Percentiles rank a stretch among this genome's conserved stretches.
phyloP scores from a whole-genome alignment of 2,888 invertebrate species.

The Gandaritis pyraliata region DNA sequence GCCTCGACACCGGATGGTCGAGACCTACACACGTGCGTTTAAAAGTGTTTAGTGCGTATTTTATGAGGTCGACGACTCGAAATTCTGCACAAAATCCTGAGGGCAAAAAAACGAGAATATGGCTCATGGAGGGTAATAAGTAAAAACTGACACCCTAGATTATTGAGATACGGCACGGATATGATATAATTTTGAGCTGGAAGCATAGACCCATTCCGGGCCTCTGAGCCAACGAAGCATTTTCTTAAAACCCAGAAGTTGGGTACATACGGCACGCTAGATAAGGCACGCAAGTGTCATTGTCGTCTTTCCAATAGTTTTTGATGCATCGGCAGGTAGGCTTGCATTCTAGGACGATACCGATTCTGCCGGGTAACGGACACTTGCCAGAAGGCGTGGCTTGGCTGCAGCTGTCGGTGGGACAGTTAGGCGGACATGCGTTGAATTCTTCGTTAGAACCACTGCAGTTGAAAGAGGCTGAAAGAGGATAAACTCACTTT shows the following conservation, averaged over 20 bases:
- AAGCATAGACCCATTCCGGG: too few relatives aligned
- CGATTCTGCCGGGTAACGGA: slow-evolving; percentile 42
- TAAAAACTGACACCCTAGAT: too few relatives aligned
- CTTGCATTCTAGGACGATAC: slow-evolving; percentile 46
- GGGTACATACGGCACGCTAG: slow-evolving; percentile 49
- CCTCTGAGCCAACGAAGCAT: neutral
- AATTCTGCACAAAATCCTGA: too few relatives aligned
- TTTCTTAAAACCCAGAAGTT: neutral
- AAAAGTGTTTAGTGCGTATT: too few relatives aligned
- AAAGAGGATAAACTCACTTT: slow-evolving; percentile 4
- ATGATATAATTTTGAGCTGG: too few relatives aligned
- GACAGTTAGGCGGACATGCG: slow-evolving; percentile 55
- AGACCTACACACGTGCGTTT: too few relatives aligned
- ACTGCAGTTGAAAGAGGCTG: slow-evolving; percentile 55
- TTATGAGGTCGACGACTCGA: too few relatives aligned
- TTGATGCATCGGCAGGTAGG: slow-evolving; percentile 56
- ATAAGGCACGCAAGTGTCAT: slow-evolving; percentile 57
- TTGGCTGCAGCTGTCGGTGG: slow-evolving; percentile 53
- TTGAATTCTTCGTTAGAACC: slow-evolving; percentile 50
- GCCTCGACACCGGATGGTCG: too few relatives aligned
- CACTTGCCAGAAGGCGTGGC: slow-evolving; percentile 50
- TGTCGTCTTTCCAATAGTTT: slow-evolving; percentile 51
- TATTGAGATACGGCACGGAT: too few relatives aligned
- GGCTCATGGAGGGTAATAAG: too few relatives aligned
- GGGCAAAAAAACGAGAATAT: too few relatives aligned